Conservation (phyloP, 1,140 invertebrate genomes). For the Meloidogyne chitwoodi region DNA sequence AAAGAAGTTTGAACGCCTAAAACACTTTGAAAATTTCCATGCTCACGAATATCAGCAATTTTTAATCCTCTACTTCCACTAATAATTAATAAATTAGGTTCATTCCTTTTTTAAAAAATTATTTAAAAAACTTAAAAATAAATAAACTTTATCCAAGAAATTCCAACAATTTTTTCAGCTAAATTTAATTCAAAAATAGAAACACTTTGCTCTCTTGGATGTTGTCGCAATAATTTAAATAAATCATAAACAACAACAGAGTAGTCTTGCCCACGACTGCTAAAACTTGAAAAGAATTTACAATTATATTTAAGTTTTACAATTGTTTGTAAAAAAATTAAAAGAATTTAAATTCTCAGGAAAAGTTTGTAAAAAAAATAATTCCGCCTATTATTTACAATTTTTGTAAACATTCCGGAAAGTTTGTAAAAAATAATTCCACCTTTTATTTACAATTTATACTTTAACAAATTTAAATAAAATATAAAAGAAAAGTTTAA, state of each 20-base stretch:
- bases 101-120: constrained; percentile 16
- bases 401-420: no score
- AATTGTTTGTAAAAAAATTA: not conserved
- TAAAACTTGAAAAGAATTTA: constrained; percentile 11
- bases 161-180: constrained; percentile 21
- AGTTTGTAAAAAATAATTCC: no score
- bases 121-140: not conserved
- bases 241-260: constrained; percentile 28
- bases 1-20: constrained; percentile 10
- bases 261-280: constrained; percentile 19
- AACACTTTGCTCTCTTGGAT: not conserved
- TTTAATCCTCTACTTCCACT: constrained; percentile 13
- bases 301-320: not conserved
- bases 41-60: constrained; percentile 30
- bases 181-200: constrained; percentile 29
- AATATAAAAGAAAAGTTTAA: not conserved
- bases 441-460: no score
- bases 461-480: not conserved
- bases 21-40: constrained; percentile 19
- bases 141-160: constrained; percentile 26
- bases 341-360: no score
- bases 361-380: no score
- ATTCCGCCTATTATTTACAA: no score
- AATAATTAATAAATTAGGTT: constrained; percentile 19
- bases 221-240: constrained; percentile 1